phyloP scores from a whole-genome alignment of 2,797 vertebrate genomes.

The Mormyrus hasselquistii region DNA sequence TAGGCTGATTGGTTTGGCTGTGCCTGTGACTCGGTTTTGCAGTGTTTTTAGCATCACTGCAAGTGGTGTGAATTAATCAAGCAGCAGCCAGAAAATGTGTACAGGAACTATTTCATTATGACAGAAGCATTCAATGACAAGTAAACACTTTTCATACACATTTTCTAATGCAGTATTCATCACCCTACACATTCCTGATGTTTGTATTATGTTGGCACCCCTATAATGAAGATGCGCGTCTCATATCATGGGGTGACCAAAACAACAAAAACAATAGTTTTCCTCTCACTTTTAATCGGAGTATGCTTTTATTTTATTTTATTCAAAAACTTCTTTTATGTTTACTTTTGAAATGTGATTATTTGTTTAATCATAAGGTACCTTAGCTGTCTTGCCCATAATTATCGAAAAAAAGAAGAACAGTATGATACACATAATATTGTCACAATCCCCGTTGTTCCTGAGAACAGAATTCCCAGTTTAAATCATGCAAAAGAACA shows the following conservation, averaged over 20 bases:
- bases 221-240: too few species aligned
- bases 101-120: neutral
- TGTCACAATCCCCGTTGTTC: conserved; percentile 16
- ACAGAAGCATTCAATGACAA: neutral
- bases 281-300: neutral
- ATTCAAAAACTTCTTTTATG: neutral
- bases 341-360: neutral
- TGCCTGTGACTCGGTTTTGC: neutral
- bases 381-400: neutral
- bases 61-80: neutral
- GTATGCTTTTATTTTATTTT: neutral
- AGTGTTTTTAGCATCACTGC: neutral
- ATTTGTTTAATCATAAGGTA: neutral
- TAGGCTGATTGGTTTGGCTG: too few species aligned
- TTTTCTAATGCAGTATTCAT: too few species aligned
- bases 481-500: conserved; percentile 22
- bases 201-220: too few species aligned
- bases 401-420: neutral
- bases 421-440: neutral
- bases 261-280: neutral
- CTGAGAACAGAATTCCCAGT: neutral
- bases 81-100: neutral
- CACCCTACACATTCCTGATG: too few species aligned
- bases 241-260: too few species aligned
- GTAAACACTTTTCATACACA: too few species aligned